phyloP scores from a whole-genome alignment of 1,140 invertebrate species.

The Manduca sexta region DNA sequence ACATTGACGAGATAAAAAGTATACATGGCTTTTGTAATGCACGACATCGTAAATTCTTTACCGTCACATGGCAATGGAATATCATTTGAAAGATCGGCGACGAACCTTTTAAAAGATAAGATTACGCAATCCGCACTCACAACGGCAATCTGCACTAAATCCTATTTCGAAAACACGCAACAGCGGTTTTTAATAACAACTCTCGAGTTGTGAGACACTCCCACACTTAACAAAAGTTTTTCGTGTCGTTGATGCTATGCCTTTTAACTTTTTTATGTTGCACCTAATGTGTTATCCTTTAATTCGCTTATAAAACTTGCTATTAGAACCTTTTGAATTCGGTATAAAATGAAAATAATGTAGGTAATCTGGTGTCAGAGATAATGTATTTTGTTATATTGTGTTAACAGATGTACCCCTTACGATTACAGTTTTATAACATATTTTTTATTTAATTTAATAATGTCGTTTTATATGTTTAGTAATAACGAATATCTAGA shows the following conservation, averaged over 20 bases:
- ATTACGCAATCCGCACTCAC: constrained; percentile 37
- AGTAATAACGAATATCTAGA: too few species aligned
- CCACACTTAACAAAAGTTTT: constrained; percentile 58
- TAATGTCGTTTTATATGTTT: too few species aligned
- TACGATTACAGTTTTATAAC: too few species aligned
- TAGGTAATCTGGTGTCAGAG: too few species aligned
- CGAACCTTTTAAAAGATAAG: constrained; percentile 50
- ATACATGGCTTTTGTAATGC: background rate
- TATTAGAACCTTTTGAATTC: constrained; percentile 2
- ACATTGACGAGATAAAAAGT: constrained; percentile 4
- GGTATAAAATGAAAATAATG: background rate
- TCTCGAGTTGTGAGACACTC: constrained; percentile 48
- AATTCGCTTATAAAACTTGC: constrained; percentile 34
- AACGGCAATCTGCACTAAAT: constrained; percentile 53
- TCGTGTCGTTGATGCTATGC: constrained; percentile 31
- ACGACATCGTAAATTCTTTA: constrained; percentile 9
- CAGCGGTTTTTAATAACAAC: constrained; percentile 55
- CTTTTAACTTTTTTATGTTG: constrained; percentile 34
- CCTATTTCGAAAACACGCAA: constrained; percentile 66
- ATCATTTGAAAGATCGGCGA: constrained; percentile 52
- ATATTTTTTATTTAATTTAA: too few species aligned
- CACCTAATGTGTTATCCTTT: constrained; percentile 25
- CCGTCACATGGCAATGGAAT: constrained; percentile 48
- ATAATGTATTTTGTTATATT: too few species aligned
- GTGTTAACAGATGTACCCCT: too few species aligned